These are phyloP conservation scores for Pachyramphus minor DNA, from an alignment of 2,113 vertebrate species.

Conservation along the genomic window DNA sequence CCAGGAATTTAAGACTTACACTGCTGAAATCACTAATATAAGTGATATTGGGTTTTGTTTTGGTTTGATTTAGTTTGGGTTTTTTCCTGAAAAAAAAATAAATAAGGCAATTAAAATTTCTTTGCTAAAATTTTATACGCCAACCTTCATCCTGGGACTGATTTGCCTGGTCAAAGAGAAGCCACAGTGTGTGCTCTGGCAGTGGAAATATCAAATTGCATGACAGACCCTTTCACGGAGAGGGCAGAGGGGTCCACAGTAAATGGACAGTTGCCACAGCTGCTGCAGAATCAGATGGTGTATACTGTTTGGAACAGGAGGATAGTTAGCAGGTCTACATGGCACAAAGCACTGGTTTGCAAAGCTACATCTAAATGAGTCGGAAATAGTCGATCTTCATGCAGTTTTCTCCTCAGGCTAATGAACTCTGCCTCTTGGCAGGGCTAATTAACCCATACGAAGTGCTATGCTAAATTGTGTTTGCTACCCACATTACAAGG, in stretches of 20 bases:
- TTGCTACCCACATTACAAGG: neutral
- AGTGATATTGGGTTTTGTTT: neutral
- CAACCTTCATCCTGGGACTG: neutral
- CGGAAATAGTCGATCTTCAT: neutral
- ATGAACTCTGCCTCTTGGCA: constrained; percentile 34
- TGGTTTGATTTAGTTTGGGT: neutral
- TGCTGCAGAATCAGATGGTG: neutral
- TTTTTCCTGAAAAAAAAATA: neutral
- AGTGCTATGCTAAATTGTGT: neutral
- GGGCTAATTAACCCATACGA: neutral
- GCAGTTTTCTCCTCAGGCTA: neutral
- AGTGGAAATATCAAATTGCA: neutral
- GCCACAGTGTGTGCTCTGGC: rapidly evolving
- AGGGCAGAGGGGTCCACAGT: neutral
- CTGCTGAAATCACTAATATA: neutral
- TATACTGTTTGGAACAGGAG: neutral
- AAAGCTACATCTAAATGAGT: neutral
- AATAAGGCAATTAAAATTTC: neutral
- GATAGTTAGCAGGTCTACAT: neutral
- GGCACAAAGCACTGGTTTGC: neutral
- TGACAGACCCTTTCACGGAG: neutral
- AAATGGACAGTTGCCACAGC: neutral
- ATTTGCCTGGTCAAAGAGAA: neutral
- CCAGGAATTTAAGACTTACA: neutral
- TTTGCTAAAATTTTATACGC: neutral